A percentile compares a stretch with the other conserved stretches of the same genome.
These are phyloP conservation scores for Parazoanthus swiftii DNA, from an alignment of 92 coral and sea anemone genomes.

Conservation along the genomic window DNA sequence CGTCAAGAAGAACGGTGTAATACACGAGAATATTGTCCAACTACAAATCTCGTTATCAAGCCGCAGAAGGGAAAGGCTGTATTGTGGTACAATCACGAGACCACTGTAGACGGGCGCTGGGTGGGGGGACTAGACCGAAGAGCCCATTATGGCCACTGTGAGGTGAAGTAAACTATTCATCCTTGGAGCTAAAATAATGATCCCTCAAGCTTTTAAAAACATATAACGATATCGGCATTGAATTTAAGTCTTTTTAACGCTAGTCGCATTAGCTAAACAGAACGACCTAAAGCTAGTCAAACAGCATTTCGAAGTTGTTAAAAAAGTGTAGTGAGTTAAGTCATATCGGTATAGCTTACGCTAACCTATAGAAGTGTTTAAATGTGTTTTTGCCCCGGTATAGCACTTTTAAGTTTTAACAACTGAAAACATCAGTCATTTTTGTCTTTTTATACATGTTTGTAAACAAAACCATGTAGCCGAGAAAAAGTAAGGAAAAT, in stretches of 20 bases:
- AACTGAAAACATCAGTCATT: background rate
- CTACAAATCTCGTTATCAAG: slow-evolving; percentile 65
- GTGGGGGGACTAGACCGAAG: slow-evolving; percentile 69
- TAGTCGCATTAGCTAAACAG: too few species aligned
- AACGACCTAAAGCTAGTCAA: too few species aligned
- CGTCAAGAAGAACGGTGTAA: slow-evolving; percentile 63
- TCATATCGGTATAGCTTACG: too few species aligned
- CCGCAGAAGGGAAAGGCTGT: slow-evolving; percentile 77
- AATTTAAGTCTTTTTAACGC: background rate
- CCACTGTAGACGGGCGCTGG: slow-evolving; percentile 68
- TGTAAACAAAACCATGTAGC: background rate
- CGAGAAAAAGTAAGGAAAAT: background rate
- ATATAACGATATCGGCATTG: background rate
- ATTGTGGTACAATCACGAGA: slow-evolving; percentile 82
- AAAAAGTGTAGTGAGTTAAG: too few species aligned
- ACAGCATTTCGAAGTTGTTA: too few species aligned
- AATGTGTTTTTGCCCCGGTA: too few species aligned
- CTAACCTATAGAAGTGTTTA: too few species aligned
- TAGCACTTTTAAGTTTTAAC: background rate
- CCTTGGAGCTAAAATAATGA: background rate
- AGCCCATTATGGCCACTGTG: slow-evolving; percentile 78
- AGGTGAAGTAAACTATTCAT: slow-evolving; percentile 42
- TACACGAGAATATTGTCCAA: slow-evolving; percentile 64
- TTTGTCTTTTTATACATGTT: too few species aligned
- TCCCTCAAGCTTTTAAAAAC: too few species aligned